phyloP scores from a whole-genome alignment of 2,113 vertebrate species.

The Percopsis transmontana region DNA sequence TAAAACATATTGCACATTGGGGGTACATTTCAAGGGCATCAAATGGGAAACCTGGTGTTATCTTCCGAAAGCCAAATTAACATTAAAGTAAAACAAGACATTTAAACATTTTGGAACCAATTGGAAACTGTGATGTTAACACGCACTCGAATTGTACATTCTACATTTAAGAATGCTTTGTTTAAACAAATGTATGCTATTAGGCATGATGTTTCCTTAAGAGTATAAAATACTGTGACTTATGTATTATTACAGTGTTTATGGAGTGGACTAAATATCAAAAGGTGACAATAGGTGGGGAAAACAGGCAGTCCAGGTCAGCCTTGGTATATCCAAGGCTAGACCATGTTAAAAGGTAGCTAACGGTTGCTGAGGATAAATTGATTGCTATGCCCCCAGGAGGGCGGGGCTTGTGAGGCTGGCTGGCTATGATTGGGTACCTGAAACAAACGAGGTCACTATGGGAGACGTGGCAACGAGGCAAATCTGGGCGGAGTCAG shows the following conservation, averaged over 20 bases:
- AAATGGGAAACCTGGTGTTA: conserved; percentile 25
- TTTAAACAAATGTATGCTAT: conserved; percentile 12
- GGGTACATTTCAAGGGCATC: conserved; percentile 40
- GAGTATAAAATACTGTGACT: conserved; percentile 22
- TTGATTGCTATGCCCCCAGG: conserved; percentile 54
- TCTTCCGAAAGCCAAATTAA: conserved; percentile 10
- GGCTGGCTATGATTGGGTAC: conserved; percentile 75
- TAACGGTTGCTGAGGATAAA: conserved; percentile 70
- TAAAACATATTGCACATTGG: conserved; percentile 63
- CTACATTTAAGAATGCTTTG: conserved; percentile 26
- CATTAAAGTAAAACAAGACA: conserved; percentile 33
- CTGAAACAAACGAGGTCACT: conserved; percentile 77
- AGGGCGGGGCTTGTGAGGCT: conserved; percentile 62
- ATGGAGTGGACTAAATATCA: conserved; percentile 26
- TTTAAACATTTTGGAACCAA: conserved; percentile 6
- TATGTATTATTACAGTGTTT: not conserved
- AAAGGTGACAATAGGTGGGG: conserved; percentile 1
- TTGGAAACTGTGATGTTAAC: conserved; percentile 7
- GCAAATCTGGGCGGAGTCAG: conserved; percentile 35
- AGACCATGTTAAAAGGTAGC: conserved; percentile 70
- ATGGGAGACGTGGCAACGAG: conserved; percentile 54
- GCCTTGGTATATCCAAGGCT: conserved; percentile 26
- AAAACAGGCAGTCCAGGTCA: conserved; percentile 32
- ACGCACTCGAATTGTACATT: conserved; percentile 1
- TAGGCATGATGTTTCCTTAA: conserved; percentile 25